Conservation (phyloP, 2,113 vertebrate genomes). For the Halichoeres trimaculatus region DNA sequence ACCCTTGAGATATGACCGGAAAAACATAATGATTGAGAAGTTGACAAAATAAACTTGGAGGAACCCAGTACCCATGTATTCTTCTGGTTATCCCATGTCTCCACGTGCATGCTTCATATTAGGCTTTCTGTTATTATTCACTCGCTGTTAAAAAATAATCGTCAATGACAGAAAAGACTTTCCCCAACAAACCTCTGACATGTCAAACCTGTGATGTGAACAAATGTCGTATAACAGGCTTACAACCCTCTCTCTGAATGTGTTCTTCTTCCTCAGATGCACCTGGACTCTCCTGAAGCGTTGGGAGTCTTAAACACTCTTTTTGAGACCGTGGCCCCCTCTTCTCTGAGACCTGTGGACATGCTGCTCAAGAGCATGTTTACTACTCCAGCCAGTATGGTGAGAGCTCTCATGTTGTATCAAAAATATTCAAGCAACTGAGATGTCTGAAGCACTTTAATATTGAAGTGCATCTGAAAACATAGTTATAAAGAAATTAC, state of each 20-base stretch:
- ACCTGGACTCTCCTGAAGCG: slow-evolving; percentile 96
- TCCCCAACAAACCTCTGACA: background rate
- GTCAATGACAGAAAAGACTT: background rate
- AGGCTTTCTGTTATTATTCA: background rate
- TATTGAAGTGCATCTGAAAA: too few species aligned
- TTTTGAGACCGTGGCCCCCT: slow-evolving; percentile 96
- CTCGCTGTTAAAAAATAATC: too few species aligned
- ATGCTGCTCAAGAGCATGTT: slow-evolving; percentile 99
- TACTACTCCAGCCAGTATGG: slow-evolving; percentile 91
- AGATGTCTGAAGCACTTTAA: too few species aligned
- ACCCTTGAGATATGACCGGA: too few species aligned
- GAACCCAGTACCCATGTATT: too few species aligned
- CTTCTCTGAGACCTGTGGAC: slow-evolving; percentile 95
- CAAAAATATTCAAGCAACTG: background rate
- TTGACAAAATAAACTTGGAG: too few species aligned
- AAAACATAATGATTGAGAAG: too few species aligned
- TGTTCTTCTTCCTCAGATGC: slow-evolving; percentile 87
- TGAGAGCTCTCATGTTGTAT: slow-evolving; percentile 71
- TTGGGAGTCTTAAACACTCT: slow-evolving; percentile 94
- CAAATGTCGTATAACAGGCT: background rate
- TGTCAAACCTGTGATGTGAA: background rate
- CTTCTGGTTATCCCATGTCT: too few species aligned
- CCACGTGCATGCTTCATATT: too few species aligned
- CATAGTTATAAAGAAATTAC: too few species aligned
- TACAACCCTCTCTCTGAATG: background rate